Base-by-base conservation (phyloP, 2,113 vertebrate genomes). In the Micromys minutus region DNA sequence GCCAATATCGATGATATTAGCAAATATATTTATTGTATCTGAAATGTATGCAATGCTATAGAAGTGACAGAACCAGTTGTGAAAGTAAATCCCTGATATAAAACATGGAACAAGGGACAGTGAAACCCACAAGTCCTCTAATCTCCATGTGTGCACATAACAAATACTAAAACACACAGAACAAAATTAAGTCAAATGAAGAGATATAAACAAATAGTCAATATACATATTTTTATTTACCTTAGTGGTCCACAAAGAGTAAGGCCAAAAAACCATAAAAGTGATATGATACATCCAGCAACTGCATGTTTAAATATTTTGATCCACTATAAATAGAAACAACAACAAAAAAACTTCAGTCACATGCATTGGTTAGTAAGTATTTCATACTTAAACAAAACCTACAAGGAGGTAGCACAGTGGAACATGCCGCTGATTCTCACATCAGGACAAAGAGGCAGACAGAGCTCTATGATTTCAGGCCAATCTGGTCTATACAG, bases 211-310 rank as follows among this genome's bases (percentile, higher is more conserved):
- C 1, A 92, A 89, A 91, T 0, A 52, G 45, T 92, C 4, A 93
- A 42, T 95, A 93, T 83, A 90, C 5, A 9, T 36, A 26, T 77
- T 89, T 11, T 0, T 96, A 97, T 96, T 98, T 99, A 99, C 99
- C 99, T 99, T 93, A 99, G 97, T 95, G 99, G 99, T 98, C 99
- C 99, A 98, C 99, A 99, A 88, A 99, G 99, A 34, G 99, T 99
- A 42, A 99, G 99, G 95, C 99, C 99, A 98, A 99, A 99, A 98
- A 99, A 99, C 95, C 99, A 99, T 96, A 99, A 98, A 29, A 99
- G 99, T 85, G 99, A 99, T 96, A 99, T 99, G 96, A 99, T 97
- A 92, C 99, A 99, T 96, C 99, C 99, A 97, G 99, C 99, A 96
- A 99, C 93, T 34, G 99, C 99, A 97, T 99, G 99, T 97, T 99